Conservation (phyloP, 1,140 invertebrate genomes). For the Uloborus diversus region DNA sequence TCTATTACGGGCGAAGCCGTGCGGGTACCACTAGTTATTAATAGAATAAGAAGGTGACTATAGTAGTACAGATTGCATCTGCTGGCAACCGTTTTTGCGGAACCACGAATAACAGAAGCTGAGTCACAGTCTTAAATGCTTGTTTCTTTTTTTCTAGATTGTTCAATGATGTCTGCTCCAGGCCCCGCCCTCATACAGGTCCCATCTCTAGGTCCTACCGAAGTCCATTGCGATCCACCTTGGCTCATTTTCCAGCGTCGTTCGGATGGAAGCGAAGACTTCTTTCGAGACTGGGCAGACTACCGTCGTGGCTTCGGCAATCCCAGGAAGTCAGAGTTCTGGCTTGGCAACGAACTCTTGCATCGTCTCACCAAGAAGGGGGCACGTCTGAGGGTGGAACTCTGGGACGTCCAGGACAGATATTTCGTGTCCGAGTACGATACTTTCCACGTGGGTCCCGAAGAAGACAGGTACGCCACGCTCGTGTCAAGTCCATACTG, state of each 20-base stretch:
- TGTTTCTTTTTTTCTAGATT: slow-evolving; percentile 17
- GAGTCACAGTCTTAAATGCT: too few species aligned
- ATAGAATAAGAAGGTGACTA: too few species aligned
- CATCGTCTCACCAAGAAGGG: slow-evolving; percentile 67
- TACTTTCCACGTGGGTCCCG: slow-evolving; percentile 73
- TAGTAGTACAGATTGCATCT: too few species aligned
- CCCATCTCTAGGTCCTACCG: slow-evolving; percentile 72
- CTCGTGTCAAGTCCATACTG: too few species aligned
- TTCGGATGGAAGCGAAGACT: slow-evolving; percentile 73
- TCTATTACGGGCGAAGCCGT: too few species aligned
- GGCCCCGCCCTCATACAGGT: slow-evolving; percentile 80
- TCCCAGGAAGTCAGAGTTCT: slow-evolving; percentile 65
- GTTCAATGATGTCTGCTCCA: neutral
- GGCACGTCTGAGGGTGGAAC: slow-evolving; percentile 71
- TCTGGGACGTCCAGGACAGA: slow-evolving; percentile 71
- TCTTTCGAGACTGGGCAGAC: slow-evolving; percentile 67
- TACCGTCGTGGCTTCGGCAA: slow-evolving; percentile 68
- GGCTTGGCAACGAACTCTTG: slow-evolving; percentile 68
- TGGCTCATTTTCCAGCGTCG: slow-evolving; percentile 86
- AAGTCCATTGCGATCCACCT: slow-evolving; percentile 80
- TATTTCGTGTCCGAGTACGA: slow-evolving; percentile 72
- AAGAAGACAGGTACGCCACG: slow-evolving; percentile 73
- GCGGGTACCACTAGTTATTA: too few species aligned
- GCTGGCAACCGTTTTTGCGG: too few species aligned
- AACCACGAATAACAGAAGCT: neutral